phyloP scores from a whole-genome alignment of 2,113 vertebrate genomes.

The Chaetura pelagica region DNA sequence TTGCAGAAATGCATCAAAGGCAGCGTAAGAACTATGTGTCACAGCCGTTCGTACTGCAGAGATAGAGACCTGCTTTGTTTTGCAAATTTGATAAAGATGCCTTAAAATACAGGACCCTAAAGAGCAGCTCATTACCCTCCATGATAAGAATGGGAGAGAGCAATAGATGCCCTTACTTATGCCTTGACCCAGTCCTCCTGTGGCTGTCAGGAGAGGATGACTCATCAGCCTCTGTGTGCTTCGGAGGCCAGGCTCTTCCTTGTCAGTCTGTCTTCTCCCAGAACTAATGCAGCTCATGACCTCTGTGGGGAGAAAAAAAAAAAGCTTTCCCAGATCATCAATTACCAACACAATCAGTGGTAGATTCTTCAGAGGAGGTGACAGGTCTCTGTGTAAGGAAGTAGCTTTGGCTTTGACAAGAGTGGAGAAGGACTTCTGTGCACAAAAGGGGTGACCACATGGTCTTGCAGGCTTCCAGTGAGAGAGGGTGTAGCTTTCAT shows the following conservation, averaged over 20 bases:
- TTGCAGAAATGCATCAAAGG: neutral
- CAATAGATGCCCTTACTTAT: neutral
- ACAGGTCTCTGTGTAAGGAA: neutral
- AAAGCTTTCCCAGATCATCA: neutral
- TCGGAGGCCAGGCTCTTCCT: neutral
- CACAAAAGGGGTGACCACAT: neutral
- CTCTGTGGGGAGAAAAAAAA: neutral
- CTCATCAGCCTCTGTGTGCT: accelerated
- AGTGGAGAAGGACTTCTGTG: neutral
- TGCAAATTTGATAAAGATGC: neutral
- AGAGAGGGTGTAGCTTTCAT: neutral
- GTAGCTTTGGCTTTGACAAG: neutral
- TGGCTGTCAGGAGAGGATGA: neutral
- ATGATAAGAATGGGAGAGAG: neutral
- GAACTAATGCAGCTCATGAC: neutral
- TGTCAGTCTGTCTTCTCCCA: neutral
- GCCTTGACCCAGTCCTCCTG: neutral
- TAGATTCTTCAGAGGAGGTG: neutral
- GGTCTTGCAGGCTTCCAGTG: neutral
- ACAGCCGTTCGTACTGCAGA: neutral
- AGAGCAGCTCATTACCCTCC: neutral
- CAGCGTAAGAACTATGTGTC: neutral
- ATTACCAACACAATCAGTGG: neutral
- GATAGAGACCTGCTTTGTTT: neutral
- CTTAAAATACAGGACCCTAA: neutral